These are phyloP conservation scores for Drosophila murphyi DNA, from an alignment of 1,140 invertebrate genomes.

Conservation along the genomic window DNA sequence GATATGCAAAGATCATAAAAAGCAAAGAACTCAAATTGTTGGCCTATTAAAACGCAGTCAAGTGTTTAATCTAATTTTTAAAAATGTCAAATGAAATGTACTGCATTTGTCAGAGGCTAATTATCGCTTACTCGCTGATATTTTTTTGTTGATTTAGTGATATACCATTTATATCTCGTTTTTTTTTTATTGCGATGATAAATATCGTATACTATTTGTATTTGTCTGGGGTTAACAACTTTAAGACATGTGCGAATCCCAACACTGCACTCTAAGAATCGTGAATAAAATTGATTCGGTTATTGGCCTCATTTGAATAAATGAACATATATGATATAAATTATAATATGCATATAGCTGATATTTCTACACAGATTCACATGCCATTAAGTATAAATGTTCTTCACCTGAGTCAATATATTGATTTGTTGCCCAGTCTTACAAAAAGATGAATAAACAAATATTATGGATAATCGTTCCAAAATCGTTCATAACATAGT, in stretches of 20 bases:
- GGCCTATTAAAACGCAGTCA: slow-evolving; percentile 14
- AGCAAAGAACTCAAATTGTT: slow-evolving; percentile 13
- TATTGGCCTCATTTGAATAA: neutral
- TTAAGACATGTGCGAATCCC: neutral
- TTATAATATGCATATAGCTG: too few relatives aligned
- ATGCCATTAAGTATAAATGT: too few relatives aligned
- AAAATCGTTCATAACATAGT: too few relatives aligned
- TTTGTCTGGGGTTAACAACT: neutral
- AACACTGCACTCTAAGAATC: neutral
- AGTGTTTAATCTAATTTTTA: neutral
- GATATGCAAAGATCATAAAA: neutral
- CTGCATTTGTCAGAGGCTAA: slow-evolving; percentile 10
- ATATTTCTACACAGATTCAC: too few relatives aligned
- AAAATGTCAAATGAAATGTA: slow-evolving; percentile 13
- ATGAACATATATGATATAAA: too few relatives aligned
- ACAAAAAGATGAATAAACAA: too few relatives aligned
- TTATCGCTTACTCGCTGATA: neutral
- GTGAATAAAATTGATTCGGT: too few relatives aligned
- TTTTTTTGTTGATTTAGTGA: slow-evolving; percentile 17
- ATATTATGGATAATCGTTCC: too few relatives aligned
- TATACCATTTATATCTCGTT: slow-evolving; percentile 48
- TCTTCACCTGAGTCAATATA: too few relatives aligned
- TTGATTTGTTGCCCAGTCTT: too few relatives aligned
- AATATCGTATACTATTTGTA: slow-evolving; percentile 1
- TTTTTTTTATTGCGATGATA: slow-evolving; percentile 26